These are phyloP conservation scores for Arizona elegans DNA, from an alignment of 2,113 vertebrate genomes.

Conservation along the genomic window DNA sequence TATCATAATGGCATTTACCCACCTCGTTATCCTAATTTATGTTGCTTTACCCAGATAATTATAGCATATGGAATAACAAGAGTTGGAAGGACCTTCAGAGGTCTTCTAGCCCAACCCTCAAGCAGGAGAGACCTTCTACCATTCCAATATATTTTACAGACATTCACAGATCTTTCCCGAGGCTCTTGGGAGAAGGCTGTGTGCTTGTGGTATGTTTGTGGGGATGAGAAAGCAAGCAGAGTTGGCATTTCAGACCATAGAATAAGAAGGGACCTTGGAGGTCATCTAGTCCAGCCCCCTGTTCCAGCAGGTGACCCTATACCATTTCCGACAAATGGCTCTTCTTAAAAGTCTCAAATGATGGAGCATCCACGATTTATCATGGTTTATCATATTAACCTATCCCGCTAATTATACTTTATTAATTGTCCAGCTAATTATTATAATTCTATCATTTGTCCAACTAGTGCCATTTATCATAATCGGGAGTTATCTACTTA, in stretches of 20 bases:
- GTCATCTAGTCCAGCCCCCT: not conserved
- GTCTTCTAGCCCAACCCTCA: not conserved
- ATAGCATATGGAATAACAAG: not conserved
- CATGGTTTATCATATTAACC: not conserved
- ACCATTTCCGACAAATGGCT: not conserved
- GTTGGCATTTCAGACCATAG: no score
- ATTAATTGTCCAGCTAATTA: not conserved
- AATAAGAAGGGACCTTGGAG: not conserved
- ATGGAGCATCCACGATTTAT: not conserved
- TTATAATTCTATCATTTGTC: not conserved
- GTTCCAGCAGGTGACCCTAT: not conserved
- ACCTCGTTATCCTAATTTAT: no score
- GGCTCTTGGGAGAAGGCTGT: no score
- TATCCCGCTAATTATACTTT: not conserved
- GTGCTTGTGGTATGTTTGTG: no score
- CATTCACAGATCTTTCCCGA: no score
- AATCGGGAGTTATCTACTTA: not conserved
- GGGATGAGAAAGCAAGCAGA: no score
- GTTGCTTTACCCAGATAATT: not conserved
- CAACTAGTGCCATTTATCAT: not conserved
- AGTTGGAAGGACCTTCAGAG: not conserved
- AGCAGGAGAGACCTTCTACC: no score
- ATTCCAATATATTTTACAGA: no score
- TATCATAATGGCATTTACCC: not conserved
- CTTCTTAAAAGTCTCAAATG: not conserved